Evolutionary conservation across 1,140 invertebrate species (phyloP), one percentile per base, ranked within the genome.

Genomic region (Apocrypta bakeri): DNA sequence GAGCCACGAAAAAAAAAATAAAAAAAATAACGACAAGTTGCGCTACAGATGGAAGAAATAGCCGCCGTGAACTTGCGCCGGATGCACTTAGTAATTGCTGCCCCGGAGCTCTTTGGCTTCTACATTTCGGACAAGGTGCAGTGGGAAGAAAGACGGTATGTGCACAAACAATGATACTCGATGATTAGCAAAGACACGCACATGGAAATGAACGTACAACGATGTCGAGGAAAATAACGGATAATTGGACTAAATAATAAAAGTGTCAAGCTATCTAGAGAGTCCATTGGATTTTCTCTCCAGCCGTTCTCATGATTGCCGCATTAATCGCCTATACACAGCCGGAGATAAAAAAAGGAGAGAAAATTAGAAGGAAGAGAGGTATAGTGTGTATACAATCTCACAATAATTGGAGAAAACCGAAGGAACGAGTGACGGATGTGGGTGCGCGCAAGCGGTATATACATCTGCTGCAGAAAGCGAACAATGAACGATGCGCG

Each of bases 321-420:
- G n/a, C n/a, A n/a, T n/a, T n/a, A n/a, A n/a, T n/a, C n/a, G n/a
- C n/a, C n/a, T n/a, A n/a, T n/a, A n/a, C n/a, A n/a, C n/a, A n/a
- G n/a, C n/a, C n/a, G n/a, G n/a, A n/a, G n/a, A n/a, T n/a, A n/a
- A n/a, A n/a, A n/a, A n/a, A n/a, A n/a, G n/a, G n/a, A n/a, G n/a
- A n/a, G n/a, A n/a, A n/a, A n/a, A n/a, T n/a, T n/a, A n/a, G n/a
- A n/a, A n/a, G n/a, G n/a, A n/a, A n/a, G n/a, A 56, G 12, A 48
- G 4, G 42, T 48, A 56, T 6, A 56, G 4, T 48, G 42, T 21
- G 21, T 9, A n/a, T 61, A 24, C 14, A 4, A 24, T 78, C 76
- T 78, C 37, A 33, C 4, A 61, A 79, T 79, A 71, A 80, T 80
- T 37, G 68, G 31, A 64, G 42, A 73, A 73, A 73, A 24, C 31